Conservation (phyloP, 2,797 vertebrate genomes). For the Sphaeramia orbicularis region DNA sequence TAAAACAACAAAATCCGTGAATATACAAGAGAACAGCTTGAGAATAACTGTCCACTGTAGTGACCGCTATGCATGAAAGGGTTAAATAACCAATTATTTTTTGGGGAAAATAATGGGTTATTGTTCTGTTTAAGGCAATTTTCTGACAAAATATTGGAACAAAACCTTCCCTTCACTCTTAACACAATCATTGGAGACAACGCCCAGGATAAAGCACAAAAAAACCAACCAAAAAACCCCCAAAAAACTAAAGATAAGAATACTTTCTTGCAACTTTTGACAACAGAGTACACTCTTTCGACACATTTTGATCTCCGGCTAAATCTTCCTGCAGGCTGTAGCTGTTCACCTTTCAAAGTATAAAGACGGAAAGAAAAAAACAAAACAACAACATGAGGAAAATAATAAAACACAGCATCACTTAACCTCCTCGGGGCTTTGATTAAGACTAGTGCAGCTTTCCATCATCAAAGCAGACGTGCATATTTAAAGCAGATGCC, state of each 20-base stretch:
- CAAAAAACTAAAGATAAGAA: too few species aligned
- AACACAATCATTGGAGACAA: too few species aligned
- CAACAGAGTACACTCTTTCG: conserved; percentile 21
- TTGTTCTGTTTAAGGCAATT: too few species aligned
- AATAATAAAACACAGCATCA: conserved; percentile 42
- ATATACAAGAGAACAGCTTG: too few species aligned
- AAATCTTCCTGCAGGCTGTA: conserved; percentile 30
- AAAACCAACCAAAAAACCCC: too few species aligned
- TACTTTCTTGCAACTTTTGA: conserved; percentile 14
- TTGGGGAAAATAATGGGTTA: too few species aligned
- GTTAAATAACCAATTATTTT: too few species aligned
- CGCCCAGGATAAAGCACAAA: not conserved
- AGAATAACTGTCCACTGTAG: too few species aligned
- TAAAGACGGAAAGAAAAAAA: not conserved
- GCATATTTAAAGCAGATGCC: conserved; percentile 65
- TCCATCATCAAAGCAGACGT: conserved; percentile 58
- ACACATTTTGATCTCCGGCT: conserved; percentile 29
- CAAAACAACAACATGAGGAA: not conserved
- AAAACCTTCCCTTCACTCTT: too few species aligned
- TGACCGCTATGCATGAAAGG: too few species aligned
- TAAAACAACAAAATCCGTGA: too few species aligned
- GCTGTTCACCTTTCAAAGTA: conserved; percentile 37
- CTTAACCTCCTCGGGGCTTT: conserved; percentile 54
- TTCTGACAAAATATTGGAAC: too few species aligned
- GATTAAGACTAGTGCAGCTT: conserved; percentile 54